These are phyloP conservation scores for Lithosia quadra DNA, from an alignment of 2,888 invertebrate species.

Conservation along the genomic window DNA sequence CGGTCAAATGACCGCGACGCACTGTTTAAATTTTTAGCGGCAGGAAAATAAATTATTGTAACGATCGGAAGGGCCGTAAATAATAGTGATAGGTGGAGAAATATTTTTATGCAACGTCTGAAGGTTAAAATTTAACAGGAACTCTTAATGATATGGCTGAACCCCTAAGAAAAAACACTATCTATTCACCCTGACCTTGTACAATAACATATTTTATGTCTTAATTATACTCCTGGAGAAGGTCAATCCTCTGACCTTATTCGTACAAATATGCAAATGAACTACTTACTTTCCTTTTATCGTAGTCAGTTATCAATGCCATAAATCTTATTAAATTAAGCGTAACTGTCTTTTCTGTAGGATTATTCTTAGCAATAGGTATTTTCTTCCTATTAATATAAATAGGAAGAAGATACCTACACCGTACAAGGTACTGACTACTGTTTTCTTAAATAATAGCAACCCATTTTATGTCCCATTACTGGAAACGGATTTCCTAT, in stretches of 20 bases:
- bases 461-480: no score
- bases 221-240: background rate
- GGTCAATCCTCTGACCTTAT: slow-evolving; percentile 2
- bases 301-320: background rate
- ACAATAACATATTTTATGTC: slow-evolving; percentile 1
- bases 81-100: background rate
- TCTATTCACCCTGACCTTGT: background rate
- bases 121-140: background rate
- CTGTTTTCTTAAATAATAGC: no score
- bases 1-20: no score
- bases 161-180: background rate
- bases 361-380: no score
- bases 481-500: no score
- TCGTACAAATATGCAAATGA: slow-evolving; percentile 4
- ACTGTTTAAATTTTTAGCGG: no score
- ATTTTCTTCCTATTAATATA: no score
- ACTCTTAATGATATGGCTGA: background rate
- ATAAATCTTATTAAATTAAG: background rate
- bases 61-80: no score
- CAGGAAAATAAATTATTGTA: no score
- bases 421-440: no score
- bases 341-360: background rate
- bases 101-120: background rate
- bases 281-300: background rate
- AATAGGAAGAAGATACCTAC: no score